Base-by-base conservation (phyloP, 2,797 vertebrate genomes). In the Pseudotriccus pelzelni region DNA sequence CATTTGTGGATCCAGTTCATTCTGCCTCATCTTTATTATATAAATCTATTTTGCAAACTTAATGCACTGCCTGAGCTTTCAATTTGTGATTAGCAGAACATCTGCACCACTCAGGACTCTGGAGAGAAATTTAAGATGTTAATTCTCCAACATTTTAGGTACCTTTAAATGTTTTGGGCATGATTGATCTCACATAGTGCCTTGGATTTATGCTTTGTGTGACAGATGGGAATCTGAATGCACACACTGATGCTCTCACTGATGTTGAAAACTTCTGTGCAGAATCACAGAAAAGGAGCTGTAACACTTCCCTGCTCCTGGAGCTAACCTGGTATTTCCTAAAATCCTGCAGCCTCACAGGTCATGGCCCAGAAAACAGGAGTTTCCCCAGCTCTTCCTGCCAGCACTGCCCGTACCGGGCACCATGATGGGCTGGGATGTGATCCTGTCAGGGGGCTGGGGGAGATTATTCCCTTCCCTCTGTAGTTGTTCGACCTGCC, bases 1-100 rank as follows among this genome's bases (percentile, higher is more conserved):
- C 56, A 73, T 90, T 95, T 93, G 92, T 95, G 92, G 80, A 92
- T 95, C 75, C 96, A 92, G 84, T 92, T 97, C 49, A 62, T 96
- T 90, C 95, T 84, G 89, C 91, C 87, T 94, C 49, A 76, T 86
- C 76, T 94, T 64, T 92, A 60, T 87, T 93, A 79, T 34, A 94
- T 50, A 46, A 94, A 87, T 84, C 55, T 95, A 58, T 96, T 94
- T 91, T 93, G 49, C 72, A 90, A 82, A 41, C n/a, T 74, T 91
- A 93, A 83, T 70, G 19, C 70, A 59, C 69, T 76, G 83, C 59
- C 81, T 79, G 46, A 85, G 78, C 53, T 72, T 72, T 49, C 63
- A 85, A 43, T 85, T 12, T 12, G 11, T 24, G 34, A 43, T 83
- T 55, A 90, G 63, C 64, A 90, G 80, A 70, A 87, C 0, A 18